A percentile compares a stretch with the other conserved stretches of the same genome.
phyloP scores from a whole-genome alignment of 1,140 invertebrate genomes.

The Mizuhopecten yessoensis region DNA sequence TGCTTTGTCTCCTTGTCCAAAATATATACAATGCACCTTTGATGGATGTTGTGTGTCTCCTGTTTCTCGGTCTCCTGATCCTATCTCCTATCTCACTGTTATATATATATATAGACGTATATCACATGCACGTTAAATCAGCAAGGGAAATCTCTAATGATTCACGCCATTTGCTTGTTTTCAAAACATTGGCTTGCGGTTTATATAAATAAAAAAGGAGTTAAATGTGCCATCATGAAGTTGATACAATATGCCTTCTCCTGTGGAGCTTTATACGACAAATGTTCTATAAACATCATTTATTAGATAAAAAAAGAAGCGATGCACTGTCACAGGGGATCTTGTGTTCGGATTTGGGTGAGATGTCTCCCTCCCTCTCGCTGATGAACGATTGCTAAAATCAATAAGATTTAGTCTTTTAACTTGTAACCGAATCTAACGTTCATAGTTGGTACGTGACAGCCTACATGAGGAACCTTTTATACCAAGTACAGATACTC shows the following conservation, averaged over 20 bases:
- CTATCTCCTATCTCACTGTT: not conserved
- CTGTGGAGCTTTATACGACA: not conserved
- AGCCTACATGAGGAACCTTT: not conserved
- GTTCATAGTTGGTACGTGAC: constrained; percentile 17
- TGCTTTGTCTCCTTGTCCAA: no score
- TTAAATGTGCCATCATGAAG: not conserved
- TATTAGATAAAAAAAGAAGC: not conserved
- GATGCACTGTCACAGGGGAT: not conserved
- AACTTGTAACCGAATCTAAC: not conserved
- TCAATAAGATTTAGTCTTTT: not conserved
- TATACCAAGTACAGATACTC: not conserved
- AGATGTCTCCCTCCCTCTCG: not conserved
- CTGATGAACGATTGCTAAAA: not conserved
- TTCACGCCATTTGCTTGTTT: not conserved
- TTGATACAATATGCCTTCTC: not conserved
- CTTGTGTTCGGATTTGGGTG: not conserved
- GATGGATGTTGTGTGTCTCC: no score
- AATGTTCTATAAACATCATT: not conserved
- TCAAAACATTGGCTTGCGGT: not conserved
- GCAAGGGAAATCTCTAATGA: not conserved
- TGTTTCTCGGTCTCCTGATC: not conserved
- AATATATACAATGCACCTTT: no score
- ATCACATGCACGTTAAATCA: constrained; percentile 18
- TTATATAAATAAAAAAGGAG: not conserved
- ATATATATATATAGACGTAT: not conserved